Conservation (phyloP, 2,113 vertebrate genomes). For the Megaleporinus macrocephalus region DNA sequence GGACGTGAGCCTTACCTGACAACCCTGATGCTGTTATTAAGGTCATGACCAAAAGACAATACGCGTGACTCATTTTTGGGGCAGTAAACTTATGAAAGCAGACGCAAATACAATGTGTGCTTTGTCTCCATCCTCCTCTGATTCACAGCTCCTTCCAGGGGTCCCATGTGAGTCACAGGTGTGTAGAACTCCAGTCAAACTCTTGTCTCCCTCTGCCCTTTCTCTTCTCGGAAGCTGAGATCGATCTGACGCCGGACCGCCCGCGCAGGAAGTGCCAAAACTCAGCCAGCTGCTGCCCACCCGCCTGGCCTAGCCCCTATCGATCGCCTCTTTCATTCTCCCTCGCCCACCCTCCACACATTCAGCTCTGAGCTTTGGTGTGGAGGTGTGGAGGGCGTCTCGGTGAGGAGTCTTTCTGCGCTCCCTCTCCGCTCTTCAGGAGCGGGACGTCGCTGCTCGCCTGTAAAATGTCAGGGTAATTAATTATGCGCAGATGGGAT, state of each 20-base stretch:
- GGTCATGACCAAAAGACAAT: too few species aligned
- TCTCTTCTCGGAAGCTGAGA: neutral
- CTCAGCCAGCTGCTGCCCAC: conserved; percentile 9
- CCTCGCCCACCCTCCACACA: neutral
- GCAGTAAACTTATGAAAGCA: too few species aligned
- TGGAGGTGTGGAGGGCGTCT: neutral
- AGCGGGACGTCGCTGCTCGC: neutral
- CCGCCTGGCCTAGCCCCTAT: neutral
- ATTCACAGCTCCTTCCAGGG: neutral
- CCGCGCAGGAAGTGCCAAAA: neutral
- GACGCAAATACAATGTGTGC: too few species aligned
- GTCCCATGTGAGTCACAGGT: neutral
- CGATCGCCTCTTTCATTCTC: conserved; percentile 11
- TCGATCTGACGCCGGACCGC: neutral
- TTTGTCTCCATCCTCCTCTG: neutral
- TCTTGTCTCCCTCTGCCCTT: neutral
- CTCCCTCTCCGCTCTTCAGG: neutral
- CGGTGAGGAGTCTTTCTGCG: neutral
- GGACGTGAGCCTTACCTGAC: too few species aligned
- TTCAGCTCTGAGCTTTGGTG: neutral
- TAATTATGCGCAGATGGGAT: conserved; percentile 6
- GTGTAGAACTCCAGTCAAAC: neutral
- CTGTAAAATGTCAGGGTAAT: conserved; percentile 24
- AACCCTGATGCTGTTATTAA: too few species aligned
- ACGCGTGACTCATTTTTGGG: too few species aligned